phyloP scores from a whole-genome alignment of 2,888 invertebrate genomes.

The Drosophila phalerata region DNA sequence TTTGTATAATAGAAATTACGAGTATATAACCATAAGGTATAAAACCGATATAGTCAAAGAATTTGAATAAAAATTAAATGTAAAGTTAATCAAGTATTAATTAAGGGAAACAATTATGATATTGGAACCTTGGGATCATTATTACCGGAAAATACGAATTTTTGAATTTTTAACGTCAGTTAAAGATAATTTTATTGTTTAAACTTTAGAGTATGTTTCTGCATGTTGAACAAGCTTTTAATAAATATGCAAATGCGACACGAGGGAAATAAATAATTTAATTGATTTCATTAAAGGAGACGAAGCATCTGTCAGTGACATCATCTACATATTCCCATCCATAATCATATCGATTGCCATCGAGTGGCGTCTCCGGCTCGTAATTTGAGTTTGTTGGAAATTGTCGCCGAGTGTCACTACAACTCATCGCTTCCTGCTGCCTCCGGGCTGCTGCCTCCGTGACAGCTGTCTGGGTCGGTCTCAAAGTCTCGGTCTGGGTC shows the following conservation, averaged over 20 bases:
- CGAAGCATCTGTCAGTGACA: conserved; percentile 67
- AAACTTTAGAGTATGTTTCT: background rate
- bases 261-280: conserved; percentile 71
- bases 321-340: conserved; percentile 34
- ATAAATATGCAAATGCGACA: conserved; percentile 69
- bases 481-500: background rate
- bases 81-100: background rate
- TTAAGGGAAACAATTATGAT: conserved; percentile 1
- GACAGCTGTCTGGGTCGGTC: conserved; percentile 61
- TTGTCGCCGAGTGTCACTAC: conserved; percentile 77
- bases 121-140: background rate
- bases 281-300: conserved; percentile 71
- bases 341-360: conserved; percentile 54
- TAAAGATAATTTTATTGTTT: conserved; percentile 8
- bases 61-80: background rate
- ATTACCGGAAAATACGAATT: too few relatives aligned
- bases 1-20: background rate
- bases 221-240: conserved; percentile 39
- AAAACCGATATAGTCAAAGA: background rate
- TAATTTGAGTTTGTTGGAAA: conserved; percentile 72
- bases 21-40: too few relatives aligned
- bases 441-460: conserved; percentile 51
- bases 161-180: background rate
- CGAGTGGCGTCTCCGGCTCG: conserved; percentile 36
- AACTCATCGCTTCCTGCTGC: conserved; percentile 61